Conservation (phyloP, 2,888 invertebrate genomes). For the Synergus japonicus region DNA sequence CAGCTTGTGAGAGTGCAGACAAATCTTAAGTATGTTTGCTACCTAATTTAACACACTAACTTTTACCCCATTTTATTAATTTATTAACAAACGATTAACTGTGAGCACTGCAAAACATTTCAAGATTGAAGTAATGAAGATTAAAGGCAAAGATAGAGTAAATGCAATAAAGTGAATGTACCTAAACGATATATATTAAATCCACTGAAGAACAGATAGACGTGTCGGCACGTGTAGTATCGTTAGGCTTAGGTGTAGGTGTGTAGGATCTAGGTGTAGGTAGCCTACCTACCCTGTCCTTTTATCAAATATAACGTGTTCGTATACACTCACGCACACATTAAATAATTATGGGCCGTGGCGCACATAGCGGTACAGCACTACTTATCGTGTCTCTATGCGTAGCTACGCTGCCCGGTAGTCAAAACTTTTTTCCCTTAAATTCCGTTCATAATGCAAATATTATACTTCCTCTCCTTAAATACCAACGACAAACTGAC, state of each 20-base stretch:
- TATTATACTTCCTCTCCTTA: slow-evolving; percentile 37
- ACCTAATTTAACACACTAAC: neutral
- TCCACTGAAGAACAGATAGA: slow-evolving; percentile 62
- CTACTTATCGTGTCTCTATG: slow-evolving; percentile 74
- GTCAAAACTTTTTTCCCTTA: slow-evolving; percentile 63
- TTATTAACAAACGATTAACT: neutral
- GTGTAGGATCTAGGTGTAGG: slow-evolving; percentile 73
- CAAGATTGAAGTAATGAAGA: slow-evolving; percentile 1
- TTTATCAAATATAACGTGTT: slow-evolving; percentile 66
- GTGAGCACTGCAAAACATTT: neutral
- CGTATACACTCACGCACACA: slow-evolving; percentile 59
- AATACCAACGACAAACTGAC: slow-evolving; percentile 34
- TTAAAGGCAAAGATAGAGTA: slow-evolving; percentile 41
- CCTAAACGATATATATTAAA: slow-evolving; percentile 27
- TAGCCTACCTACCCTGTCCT: slow-evolving; percentile 68
- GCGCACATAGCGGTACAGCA: slow-evolving; percentile 74
- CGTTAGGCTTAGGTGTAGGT: slow-evolving; percentile 72
- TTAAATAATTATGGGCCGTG: slow-evolving; percentile 63
- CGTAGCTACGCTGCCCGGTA: slow-evolving; percentile 69
- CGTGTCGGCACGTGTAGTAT: slow-evolving; percentile 73
- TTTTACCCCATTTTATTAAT: neutral
- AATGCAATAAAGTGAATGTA: slow-evolving; percentile 40
- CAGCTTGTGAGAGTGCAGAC: slow-evolving; percentile 40
- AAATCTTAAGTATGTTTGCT: slow-evolving; percentile 52
- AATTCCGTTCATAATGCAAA: slow-evolving; percentile 53